Percentiles rank a stretch among this genome's conserved stretches.
Evolutionary conservation across 1,140 invertebrate species (phyloP).

Genomic region (Globodera rostochiensis): DNA sequence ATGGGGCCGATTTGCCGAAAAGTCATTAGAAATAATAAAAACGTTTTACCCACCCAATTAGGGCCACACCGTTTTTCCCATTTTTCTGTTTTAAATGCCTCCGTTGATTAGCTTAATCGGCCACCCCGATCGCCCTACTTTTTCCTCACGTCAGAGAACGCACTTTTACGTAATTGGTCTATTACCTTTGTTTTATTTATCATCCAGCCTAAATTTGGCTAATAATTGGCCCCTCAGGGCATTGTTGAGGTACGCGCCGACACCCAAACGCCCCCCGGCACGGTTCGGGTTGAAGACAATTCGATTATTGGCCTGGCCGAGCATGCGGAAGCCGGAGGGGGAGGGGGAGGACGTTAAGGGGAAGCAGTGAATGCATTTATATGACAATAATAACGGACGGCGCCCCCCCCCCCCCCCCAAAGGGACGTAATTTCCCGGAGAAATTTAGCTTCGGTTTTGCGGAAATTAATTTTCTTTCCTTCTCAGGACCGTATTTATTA

Average conservation of each 20-base stretch:
- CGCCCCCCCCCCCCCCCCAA: no score
- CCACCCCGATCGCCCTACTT: neutral
- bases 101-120: no score
- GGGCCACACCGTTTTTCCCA: neutral
- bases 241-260: constrained; percentile 4
- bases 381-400: no score
- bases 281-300: constrained; percentile 1
- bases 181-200: neutral
- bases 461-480: no score
- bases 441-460: no score
- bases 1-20: no score
- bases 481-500: no score
- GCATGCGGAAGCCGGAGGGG: neutral
- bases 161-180: neutral
- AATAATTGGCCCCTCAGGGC: constrained; percentile 9
- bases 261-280: neutral
- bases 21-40: no score
- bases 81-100: neutral
- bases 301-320: constrained; percentile 8
- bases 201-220: neutral
- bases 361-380: no score
- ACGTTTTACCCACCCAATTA: neutral
- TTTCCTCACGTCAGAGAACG: no score
- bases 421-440: no score
- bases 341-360: neutral